Base-by-base conservation (phyloP, 2,797 vertebrate species). In the Taeniopygia guttata region DNA sequence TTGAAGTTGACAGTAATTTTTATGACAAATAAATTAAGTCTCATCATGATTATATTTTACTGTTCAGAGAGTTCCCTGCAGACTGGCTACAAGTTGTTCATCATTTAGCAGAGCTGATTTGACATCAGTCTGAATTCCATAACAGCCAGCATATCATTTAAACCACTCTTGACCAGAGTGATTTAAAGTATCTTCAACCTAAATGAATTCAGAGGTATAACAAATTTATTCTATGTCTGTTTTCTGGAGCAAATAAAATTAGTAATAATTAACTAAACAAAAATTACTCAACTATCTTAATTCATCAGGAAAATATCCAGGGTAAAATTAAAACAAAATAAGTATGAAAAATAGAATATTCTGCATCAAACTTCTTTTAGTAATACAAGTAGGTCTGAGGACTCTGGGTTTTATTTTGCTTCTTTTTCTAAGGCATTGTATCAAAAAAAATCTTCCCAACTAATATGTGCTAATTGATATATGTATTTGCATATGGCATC, bases 21-120 rank as follows among this genome's bases (percentile, higher is more conserved):
- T 87, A 85, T 58, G 73, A 73, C 68, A 85, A 92, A 95, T 79
- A 92, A 87, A 87, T 95, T 89, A 77, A 74, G 26, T 89, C 54
- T 74, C n/a, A 68, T 82, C 48, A 72, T 84, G 8, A 73, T 84
- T 88, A 25, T 67, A 87, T 91, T 70, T 88, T 91, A 64, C 45
- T 86, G 18, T 84, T 81, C 49, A 90, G 20, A 88, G 43, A 42
- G 16, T 54, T 96, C 36, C n/a, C 87, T 81, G 42, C 18, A 96
- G 55, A 93, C 30, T 72, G 22, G 9, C 42, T 82, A 36, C 40
- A 84, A 87, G 58, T 85, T 95, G 23, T 84, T 94, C 16, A 73
- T 91, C 59, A 34, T 89, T 76, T 88, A 69, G 48, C 22, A 78
- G 46, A 91, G 16, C 10, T 83, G 23, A 91, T 89, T 76, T 93